phyloP scores from a whole-genome alignment of 2,797 vertebrate species.

The Brachymystax lenok region DNA sequence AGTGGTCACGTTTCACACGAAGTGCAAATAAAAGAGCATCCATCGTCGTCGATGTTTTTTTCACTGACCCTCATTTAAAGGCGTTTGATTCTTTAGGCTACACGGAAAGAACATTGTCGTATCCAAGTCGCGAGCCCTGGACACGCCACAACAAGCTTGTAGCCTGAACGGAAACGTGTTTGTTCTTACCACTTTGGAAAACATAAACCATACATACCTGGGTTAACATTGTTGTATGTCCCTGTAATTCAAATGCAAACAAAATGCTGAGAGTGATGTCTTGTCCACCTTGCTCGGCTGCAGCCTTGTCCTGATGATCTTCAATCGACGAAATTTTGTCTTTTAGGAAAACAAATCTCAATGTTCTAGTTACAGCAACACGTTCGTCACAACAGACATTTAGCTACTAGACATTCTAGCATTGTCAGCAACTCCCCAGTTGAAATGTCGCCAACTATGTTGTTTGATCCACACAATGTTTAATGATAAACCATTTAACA shows the following conservation, averaged over 20 bases:
- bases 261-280: background rate
- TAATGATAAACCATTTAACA: background rate
- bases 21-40: background rate
- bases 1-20: background rate
- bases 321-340: background rate
- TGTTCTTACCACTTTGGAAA: background rate
- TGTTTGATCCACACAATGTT: background rate
- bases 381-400: too few species aligned
- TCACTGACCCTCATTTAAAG: background rate
- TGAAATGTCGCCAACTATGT: background rate
- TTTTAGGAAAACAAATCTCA: background rate
- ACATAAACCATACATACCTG: background rate
- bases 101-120: background rate
- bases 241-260: background rate
- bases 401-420: background rate
- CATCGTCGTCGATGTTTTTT: background rate
- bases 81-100: background rate
- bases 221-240: background rate
- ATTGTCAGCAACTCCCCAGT: conserved; percentile 4
- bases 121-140: background rate
- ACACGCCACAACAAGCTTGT: background rate
- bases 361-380: too few species aligned
- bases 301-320: background rate
- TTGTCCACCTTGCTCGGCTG: background rate
- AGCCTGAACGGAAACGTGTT: background rate